A percentile compares a stretch with the other conserved stretches of the same genome.
These are phyloP conservation scores for Argyra leucocephala DNA, from an alignment of 2,888 invertebrate genomes.

Conservation along the genomic window DNA sequence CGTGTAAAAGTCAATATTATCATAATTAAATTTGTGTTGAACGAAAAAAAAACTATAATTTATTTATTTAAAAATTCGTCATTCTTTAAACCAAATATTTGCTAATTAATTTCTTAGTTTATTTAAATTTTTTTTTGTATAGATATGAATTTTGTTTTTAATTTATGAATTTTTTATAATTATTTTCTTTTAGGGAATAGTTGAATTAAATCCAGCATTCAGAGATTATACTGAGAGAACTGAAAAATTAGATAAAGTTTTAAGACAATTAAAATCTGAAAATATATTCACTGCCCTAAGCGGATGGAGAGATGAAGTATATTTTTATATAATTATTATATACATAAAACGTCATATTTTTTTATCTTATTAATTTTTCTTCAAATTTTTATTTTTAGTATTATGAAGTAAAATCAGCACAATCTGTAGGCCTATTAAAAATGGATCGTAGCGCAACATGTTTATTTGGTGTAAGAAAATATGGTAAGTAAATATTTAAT, in stretches of 20 bases:
- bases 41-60: no score
- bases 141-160: no score
- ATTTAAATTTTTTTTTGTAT: no score
- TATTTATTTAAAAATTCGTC: no score
- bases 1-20: no score
- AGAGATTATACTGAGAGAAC: slow-evolving; percentile 76
- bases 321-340: neutral
- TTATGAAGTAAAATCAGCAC: slow-evolving; percentile 71
- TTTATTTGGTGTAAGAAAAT: slow-evolving; percentile 86
- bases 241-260: slow-evolving; percentile 64
- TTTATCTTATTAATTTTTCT: neutral
- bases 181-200: slow-evolving; percentile 65
- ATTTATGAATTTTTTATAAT: no score
- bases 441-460: slow-evolving; percentile 92
- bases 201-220: slow-evolving; percentile 79
- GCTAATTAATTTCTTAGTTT: no score
- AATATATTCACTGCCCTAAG: slow-evolving; percentile 70
- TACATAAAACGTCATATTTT: neutral
- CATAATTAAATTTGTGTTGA: no score
- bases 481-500: slow-evolving; percentile 44
- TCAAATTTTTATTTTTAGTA: slow-evolving; percentile 48
- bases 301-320: slow-evolving; percentile 89
- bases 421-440: slow-evolving; percentile 52
- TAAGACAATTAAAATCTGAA: slow-evolving; percentile 64
- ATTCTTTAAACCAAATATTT: no score